Conservation (phyloP, 1,140 invertebrate genomes). For the Odontomachus brunneus region DNA sequence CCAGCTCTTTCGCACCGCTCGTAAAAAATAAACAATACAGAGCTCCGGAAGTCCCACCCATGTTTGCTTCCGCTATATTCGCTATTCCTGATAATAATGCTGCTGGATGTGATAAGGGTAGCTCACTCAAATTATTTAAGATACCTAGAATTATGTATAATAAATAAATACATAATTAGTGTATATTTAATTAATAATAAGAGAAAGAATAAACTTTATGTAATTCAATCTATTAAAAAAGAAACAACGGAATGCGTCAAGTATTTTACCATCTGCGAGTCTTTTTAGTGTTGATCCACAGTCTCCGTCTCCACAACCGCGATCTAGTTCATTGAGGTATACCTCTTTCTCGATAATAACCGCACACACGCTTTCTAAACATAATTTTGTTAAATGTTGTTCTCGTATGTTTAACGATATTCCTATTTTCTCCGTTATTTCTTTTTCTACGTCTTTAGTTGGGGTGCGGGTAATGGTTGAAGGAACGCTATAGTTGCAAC, state of each 20-base stretch:
- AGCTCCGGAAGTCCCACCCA: conserved; percentile 91
- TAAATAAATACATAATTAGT: neutral
- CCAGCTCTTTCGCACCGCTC: conserved; percentile 85
- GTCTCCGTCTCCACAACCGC: conserved; percentile 93
- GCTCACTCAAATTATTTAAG: conserved; percentile 77
- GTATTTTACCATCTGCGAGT: conserved; percentile 87
- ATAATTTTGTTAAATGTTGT: conserved; percentile 82
- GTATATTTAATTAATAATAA: too few relatives aligned
- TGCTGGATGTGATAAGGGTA: conserved; percentile 82
- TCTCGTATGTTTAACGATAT: conserved; percentile 79
- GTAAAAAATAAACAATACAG: conserved; percentile 91
- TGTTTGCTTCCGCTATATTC: conserved; percentile 87
- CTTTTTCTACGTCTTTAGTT: conserved; percentile 50
- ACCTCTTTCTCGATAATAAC: conserved; percentile 86
- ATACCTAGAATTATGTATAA: conserved; percentile 76
- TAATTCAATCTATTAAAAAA: neutral
- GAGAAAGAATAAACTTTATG: too few relatives aligned
- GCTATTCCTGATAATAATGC: conserved; percentile 86
- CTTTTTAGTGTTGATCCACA: conserved; percentile 91
- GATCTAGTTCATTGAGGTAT: conserved; percentile 90
- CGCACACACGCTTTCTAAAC: conserved; percentile 85
- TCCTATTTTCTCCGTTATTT: conserved; percentile 71
- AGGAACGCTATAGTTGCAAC: conserved; percentile 80
- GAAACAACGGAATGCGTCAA: neutral
- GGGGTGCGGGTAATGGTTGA: neutral